These are phyloP conservation scores for Cloeon dipterum DNA, from an alignment of 2,888 invertebrate genomes.

Conservation along the genomic window DNA sequence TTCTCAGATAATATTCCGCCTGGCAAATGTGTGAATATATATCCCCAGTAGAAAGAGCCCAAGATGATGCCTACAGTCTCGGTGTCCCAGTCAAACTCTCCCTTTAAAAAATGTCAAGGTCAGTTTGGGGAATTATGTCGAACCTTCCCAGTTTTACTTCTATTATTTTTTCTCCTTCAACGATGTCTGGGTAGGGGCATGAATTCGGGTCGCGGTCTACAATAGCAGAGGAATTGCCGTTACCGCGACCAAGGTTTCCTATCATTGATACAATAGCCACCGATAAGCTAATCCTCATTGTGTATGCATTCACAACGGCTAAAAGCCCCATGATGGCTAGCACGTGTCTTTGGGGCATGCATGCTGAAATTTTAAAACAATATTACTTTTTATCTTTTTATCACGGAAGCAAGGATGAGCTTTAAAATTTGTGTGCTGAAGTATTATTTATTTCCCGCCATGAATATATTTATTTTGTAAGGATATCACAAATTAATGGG, in stretches of 20 bases:
- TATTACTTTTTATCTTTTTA: no score
- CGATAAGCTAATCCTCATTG: slow-evolving; percentile 47
- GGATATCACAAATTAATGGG: no score
- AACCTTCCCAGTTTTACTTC: slow-evolving; percentile 14
- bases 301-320: slow-evolving; percentile 47
- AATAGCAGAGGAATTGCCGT: slow-evolving; percentile 2
- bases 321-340: slow-evolving; percentile 47
- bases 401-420: no score
- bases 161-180: slow-evolving; percentile 15
- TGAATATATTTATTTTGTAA: no score
- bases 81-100: slow-evolving; percentile 38
- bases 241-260: no score
- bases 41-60: slow-evolving; percentile 69
- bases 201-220: slow-evolving; percentile 17
- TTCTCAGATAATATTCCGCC: slow-evolving; percentile 59
- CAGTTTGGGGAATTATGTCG: neutral
- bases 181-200: slow-evolving; percentile 15
- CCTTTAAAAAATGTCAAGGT: neutral
- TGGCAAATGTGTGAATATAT: slow-evolving; percentile 59
- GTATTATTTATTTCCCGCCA: no score
- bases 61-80: slow-evolving; percentile 50
- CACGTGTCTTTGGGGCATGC: slow-evolving; percentile 44
- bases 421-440: no score
- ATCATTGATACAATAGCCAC: slow-evolving; percentile 51
- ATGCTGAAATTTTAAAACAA: no score